Evolutionary conservation across 2,888 invertebrate species (phyloP), one percentile per base, ranked within the genome.

Genomic region (Ormyrus nitidulus): DNA sequence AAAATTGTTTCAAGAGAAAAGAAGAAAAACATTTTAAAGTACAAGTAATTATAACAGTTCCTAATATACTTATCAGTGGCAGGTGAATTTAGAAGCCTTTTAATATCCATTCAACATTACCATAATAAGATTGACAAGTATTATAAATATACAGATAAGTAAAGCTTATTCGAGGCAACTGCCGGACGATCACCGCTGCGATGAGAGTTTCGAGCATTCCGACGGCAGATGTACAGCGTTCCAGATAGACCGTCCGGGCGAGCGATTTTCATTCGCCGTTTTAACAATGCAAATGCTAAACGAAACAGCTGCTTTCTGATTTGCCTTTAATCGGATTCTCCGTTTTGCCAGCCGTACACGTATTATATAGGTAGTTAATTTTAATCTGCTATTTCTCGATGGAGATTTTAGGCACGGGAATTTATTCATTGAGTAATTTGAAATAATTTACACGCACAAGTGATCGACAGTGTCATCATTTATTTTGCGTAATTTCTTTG

Each of bases 271-370:
- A 19, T 19, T 19, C 19, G 19, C 19, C 19, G 19, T 19, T 19
- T 66, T 75, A 61, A 54, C 46, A 61, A 80, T 76, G 75, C 62
- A 66, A 80, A 76, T 69, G 61, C 59, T 48, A 59, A 72, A 46
- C 11, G 53, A 13, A 13, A 46, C 65, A 69, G 59, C 58, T 74
- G 53, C 8, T 8, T 46, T 13, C 19, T 44, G 5, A 53, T 68
- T 7, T 49, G 53, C 10, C 6, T 56, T 54, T 58, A 59, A 68
- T 61, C 19, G 13, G 19, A 53, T 61, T 56, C 56, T 19, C 56
- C 56, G 56, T 54, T 76, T 61, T 19, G 19, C 49, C 49, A 13
- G 6, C 53, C 10, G 44, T 66, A 56, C 68, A 13, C n/a, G 56
- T 59, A 10, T 19, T 5, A 19, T 11, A 59, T 51, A 13, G 58